A percentile compares a stretch with the other conserved stretches of the same genome.
These are phyloP conservation scores for Smithornis capensis DNA, from an alignment of 2,113 vertebrate genomes.

Conservation along the genomic window DNA sequence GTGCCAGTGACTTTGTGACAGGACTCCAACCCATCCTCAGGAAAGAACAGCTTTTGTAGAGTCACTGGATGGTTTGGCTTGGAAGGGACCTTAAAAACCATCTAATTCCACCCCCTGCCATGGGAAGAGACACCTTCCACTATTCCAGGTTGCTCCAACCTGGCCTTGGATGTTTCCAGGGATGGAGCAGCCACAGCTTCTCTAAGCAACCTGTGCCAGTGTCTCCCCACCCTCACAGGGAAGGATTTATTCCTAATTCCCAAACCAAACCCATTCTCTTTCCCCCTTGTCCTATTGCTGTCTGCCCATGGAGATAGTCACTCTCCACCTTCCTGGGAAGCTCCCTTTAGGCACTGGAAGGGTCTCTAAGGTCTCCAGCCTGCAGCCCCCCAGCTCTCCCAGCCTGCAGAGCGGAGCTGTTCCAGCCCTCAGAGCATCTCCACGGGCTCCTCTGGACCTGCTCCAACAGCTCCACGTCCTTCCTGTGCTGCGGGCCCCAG, in stretches of 20 bases:
- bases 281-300: too few species aligned
- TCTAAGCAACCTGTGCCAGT: background rate
- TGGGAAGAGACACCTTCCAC: background rate
- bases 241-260: background rate
- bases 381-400: too few species aligned
- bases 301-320: background rate
- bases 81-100: background rate
- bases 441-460: background rate
- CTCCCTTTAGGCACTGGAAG: background rate
- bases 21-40: background rate
- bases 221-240: fast-evolving
- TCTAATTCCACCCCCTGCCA: too few species aligned
- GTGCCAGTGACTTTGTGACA: too few species aligned
- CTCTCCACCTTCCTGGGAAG: too few species aligned
- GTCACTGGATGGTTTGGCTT: background rate
- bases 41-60: background rate
- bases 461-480: background rate
- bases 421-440: background rate
- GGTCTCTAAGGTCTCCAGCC: background rate
- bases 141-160: fast-evolving
- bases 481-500: background rate
- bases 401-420: background rate
- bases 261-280: background rate
- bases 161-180: background rate
- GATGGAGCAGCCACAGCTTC: background rate